These are phyloP conservation scores for Drosophila lacteicornis DNA, from an alignment of 1,140 invertebrate species.

Conservation along the genomic window DNA sequence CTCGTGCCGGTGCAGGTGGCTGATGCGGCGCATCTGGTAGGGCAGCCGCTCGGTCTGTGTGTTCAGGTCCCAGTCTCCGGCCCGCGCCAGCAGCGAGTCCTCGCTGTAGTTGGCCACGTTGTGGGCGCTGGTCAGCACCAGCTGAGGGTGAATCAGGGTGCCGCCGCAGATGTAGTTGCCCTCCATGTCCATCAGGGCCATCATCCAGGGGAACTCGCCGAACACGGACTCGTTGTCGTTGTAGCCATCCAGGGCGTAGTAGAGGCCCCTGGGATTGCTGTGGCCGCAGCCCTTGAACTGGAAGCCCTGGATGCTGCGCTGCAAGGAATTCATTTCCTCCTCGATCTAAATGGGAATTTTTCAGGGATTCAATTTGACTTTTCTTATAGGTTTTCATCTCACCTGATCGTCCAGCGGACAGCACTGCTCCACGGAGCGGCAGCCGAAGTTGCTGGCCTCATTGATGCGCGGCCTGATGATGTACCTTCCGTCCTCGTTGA, in stretches of 20 bases:
- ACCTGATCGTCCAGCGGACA: slow-evolving; percentile 53
- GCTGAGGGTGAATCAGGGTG: slow-evolving; percentile 87
- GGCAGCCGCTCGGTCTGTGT: slow-evolving; percentile 70
- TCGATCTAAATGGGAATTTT: slow-evolving; percentile 14
- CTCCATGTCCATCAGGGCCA: slow-evolving; percentile 89
- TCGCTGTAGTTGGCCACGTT: slow-evolving; percentile 84
- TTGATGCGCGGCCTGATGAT: slow-evolving; percentile 58
- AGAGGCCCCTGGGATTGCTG: slow-evolving; percentile 89
- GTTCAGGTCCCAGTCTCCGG: slow-evolving; percentile 91
- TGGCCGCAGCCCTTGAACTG: slow-evolving; percentile 88
- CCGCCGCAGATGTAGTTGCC: slow-evolving; percentile 88
- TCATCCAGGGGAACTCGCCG: slow-evolving; percentile 92
- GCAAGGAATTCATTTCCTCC: slow-evolving; percentile 16
- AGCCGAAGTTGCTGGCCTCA: slow-evolving; percentile 52
- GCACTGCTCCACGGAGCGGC: slow-evolving; percentile 50
- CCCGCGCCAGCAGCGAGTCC: slow-evolving; percentile 85
- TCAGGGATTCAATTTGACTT: neutral
- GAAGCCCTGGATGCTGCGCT: slow-evolving; percentile 33
- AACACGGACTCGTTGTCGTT: slow-evolving; percentile 86
- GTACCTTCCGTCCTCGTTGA: slow-evolving; percentile 58
- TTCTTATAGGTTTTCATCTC: neutral
- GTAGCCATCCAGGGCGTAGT: slow-evolving; percentile 89
- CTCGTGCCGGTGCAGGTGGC: slow-evolving; percentile 85
- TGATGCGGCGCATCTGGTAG: slow-evolving; percentile 90
- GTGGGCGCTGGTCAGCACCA: slow-evolving; percentile 89